Conservation (phyloP, 1,140 invertebrate genomes). For the Leguminivora glycinivorella region DNA sequence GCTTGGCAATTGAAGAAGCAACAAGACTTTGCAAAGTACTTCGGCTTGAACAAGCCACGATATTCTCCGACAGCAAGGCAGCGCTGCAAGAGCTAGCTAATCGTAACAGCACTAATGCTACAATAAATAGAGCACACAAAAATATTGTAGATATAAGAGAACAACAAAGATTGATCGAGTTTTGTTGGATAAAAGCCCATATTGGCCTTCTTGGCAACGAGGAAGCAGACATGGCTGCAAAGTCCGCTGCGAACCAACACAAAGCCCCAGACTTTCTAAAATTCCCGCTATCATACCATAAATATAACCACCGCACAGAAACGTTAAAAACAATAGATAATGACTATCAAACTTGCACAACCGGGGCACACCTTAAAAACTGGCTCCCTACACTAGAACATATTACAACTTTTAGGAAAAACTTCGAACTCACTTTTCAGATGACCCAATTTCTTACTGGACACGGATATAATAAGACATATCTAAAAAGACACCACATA, state of each 20-base stretch:
- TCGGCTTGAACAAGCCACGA: not conserved
- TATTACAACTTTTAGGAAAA: constrained; percentile 26
- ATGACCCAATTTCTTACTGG: no score
- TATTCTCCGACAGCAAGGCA: not conserved
- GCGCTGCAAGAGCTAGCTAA: not conserved
- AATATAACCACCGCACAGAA: not conserved
- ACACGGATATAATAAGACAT: constrained; percentile 35
- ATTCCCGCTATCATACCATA: constrained; percentile 25
- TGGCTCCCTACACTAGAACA: constrained; percentile 3
- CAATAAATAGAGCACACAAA: no score
- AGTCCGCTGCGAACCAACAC: constrained; percentile 10
- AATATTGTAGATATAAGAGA: not conserved
- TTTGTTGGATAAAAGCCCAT: constrained; percentile 31
- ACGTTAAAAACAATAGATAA: not conserved
- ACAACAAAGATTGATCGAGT: not conserved
- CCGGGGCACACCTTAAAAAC: not conserved
- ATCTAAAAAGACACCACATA: constrained; percentile 34
- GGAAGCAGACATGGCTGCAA: constrained; percentile 30
- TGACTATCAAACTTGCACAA: not conserved
- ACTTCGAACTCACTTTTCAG: constrained; percentile 32
- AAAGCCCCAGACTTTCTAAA: not conserved
- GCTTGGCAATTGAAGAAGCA: not conserved
- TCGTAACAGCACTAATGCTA: not conserved
- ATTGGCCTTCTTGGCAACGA: constrained; percentile 32
- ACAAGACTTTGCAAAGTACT: not conserved